These are phyloP conservation scores for Sarcophaga caerulescens DNA, from an alignment of 2,888 invertebrate species.

Conservation along the genomic window DNA sequence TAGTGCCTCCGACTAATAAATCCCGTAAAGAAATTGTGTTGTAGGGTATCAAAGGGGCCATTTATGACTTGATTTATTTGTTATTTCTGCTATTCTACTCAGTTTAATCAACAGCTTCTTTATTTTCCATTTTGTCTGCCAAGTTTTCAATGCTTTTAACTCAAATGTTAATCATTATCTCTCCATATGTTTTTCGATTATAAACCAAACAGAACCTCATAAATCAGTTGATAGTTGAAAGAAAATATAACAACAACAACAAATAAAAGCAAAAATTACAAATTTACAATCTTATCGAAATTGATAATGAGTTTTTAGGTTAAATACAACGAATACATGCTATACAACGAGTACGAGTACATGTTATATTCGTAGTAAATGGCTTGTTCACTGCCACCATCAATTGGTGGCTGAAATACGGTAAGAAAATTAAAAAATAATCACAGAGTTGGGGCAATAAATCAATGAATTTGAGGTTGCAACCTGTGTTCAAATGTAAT, in stretches of 20 bases:
- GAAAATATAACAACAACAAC: background rate
- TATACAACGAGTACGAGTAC: background rate
- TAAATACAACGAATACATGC: constrained; percentile 40
- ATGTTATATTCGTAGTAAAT: constrained; percentile 9
- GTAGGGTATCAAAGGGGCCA: too few species aligned
- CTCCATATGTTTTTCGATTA: background rate
- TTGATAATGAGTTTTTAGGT: constrained; percentile 55
- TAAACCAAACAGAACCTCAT: background rate
- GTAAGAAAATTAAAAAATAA: too few species aligned
- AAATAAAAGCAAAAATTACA: background rate
- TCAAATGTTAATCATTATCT: too few species aligned
- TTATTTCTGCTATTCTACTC: too few species aligned
- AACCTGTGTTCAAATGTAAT: constrained; percentile 58
- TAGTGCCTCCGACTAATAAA: too few species aligned
- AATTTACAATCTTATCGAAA: constrained; percentile 43
- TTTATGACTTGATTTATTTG: too few species aligned
- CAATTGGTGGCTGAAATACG: background rate
- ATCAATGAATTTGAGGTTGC: constrained; percentile 63
- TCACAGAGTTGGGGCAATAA: constrained; percentile 36
- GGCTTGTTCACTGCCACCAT: background rate
- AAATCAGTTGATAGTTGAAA: constrained; percentile 22
- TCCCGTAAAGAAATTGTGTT: too few species aligned
- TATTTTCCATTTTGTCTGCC: too few species aligned
- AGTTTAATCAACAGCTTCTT: too few species aligned
- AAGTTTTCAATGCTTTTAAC: too few species aligned